These are phyloP conservation scores for Darwinula stevensoni DNA, from an alignment of 2,888 invertebrate species.

Conservation along the genomic window DNA sequence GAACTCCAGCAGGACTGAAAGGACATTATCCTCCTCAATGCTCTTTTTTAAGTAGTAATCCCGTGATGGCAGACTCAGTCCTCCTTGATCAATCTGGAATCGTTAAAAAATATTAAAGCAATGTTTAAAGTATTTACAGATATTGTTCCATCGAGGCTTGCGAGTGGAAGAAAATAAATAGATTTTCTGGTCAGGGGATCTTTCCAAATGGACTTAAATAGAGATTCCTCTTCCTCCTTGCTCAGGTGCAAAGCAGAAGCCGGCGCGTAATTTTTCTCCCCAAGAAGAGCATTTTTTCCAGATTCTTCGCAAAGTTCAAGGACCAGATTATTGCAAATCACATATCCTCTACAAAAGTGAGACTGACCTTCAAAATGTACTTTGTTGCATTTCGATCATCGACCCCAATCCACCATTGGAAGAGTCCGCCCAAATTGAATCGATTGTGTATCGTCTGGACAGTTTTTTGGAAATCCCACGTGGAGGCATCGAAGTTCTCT, in stretches of 20 bases:
- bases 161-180: too few relatives aligned
- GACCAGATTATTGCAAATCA: conserved; percentile 1
- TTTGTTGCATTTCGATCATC: conserved; percentile 69
- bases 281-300: too few relatives aligned
- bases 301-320: too few relatives aligned
- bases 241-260: too few relatives aligned
- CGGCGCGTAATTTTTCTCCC: too few relatives aligned
- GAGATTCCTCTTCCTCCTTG: too few relatives aligned
- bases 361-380: conserved; percentile 47
- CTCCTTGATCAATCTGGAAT: conserved; percentile 62
- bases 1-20: conserved; percentile 61
- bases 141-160: too few relatives aligned
- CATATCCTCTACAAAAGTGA: neutral
- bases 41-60: conserved; percentile 82
- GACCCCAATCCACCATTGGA: conserved; percentile 71
- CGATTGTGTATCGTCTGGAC: conserved; percentile 48
- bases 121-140: too few relatives aligned
- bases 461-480: conserved; percentile 44
- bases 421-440: conserved; percentile 45
- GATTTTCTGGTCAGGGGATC: too few relatives aligned
- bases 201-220: too few relatives aligned
- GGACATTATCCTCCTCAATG: conserved; percentile 41
- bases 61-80: conserved; percentile 54
- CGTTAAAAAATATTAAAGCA: conserved; percentile 4
- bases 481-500: conserved; percentile 20